phyloP scores from a whole-genome alignment of 2,113 vertebrate genomes.

The Chloropsis hardwickii region DNA sequence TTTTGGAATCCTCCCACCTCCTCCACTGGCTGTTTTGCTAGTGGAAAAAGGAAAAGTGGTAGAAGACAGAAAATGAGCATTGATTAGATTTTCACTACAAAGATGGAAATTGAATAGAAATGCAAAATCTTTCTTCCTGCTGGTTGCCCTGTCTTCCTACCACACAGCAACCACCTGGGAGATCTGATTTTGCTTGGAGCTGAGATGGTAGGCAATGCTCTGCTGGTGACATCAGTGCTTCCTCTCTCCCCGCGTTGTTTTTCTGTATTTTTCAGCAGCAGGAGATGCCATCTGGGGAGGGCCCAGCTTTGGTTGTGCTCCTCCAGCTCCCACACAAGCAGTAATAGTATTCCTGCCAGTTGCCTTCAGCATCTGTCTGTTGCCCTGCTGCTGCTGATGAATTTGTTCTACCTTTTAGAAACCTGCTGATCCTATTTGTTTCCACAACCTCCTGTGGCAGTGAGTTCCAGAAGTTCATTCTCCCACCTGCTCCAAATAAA shows the following conservation, averaged over 20 bases:
- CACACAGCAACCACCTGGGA: neutral
- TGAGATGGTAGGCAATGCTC: neutral
- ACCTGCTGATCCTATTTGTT: conserved; percentile 22
- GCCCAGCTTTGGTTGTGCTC: neutral
- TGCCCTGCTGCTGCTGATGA: neutral
- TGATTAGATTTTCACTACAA: neutral
- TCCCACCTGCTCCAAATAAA: neutral
- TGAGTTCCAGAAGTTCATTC: conserved; percentile 30
- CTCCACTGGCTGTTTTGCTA: neutral
- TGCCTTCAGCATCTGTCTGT: neutral
- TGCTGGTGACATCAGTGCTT: neutral
- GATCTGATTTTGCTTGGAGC: neutral
- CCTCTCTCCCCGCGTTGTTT: neutral
- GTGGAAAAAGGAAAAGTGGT: neutral
- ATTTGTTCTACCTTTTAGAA: neutral
- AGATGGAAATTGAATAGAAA: neutral
- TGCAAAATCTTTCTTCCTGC: neutral
- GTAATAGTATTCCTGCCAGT: neutral
- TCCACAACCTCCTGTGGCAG: neutral
- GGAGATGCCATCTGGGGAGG: neutral
- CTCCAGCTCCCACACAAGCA: neutral
- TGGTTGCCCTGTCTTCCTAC: neutral
- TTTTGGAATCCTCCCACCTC: neutral
- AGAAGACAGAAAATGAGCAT: neutral
- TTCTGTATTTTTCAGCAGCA: neutral